Evolutionary conservation across 2,797 vertebrate genomes (phyloP).

Genomic region (Lagorchestes hirsutus): DNA sequence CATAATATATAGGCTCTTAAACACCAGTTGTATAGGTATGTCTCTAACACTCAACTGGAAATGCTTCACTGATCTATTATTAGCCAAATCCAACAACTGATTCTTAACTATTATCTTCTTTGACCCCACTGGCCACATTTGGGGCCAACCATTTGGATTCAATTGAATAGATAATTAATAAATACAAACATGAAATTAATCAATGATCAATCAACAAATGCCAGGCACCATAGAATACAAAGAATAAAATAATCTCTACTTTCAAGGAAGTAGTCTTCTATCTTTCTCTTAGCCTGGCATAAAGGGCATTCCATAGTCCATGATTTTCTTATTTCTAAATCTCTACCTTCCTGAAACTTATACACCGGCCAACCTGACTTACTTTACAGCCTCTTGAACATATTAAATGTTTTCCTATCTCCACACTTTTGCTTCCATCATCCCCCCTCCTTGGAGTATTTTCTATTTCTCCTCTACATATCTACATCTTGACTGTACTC

Average conservation of each 20-base stretch:
- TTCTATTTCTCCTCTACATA: neutral
- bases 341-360: neutral
- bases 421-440: neutral
- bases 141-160: neutral
- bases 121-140: neutral
- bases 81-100: neutral
- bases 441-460: neutral
- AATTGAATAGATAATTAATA: neutral
- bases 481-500: neutral
- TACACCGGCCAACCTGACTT: neutral
- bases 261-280: neutral
- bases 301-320: neutral
- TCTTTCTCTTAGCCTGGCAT: neutral
- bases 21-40: neutral
- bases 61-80: neutral
- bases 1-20: neutral
- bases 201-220: neutral
- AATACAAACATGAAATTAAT: neutral
- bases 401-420: neutral
- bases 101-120: neutral
- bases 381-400: neutral
- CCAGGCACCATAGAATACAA: neutral
- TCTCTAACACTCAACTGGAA: neutral
- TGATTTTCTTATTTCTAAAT: neutral
- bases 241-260: neutral